A percentile compares a stretch with the other conserved stretches of the same genome.
Evolutionary conservation across 2,888 invertebrate genomes (phyloP).

Genomic region (Hypomecis punctinalis): DNA sequence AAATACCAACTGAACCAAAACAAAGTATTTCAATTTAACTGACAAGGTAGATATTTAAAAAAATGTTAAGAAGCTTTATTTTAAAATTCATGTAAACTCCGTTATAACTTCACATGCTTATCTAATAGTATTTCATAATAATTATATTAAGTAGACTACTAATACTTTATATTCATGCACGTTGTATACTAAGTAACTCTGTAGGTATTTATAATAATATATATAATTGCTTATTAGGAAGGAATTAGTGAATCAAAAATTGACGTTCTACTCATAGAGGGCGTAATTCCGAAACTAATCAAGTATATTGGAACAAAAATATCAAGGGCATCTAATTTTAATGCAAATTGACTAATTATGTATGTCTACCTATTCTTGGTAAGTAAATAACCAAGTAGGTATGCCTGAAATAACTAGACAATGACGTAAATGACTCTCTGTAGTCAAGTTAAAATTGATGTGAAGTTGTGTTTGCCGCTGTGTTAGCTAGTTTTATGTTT

Average conservation of each 20-base stretch:
- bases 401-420: background rate
- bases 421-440: background rate
- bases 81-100: constrained; percentile 1
- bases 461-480: background rate
- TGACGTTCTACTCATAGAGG: constrained; percentile 56
- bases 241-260: constrained; percentile 80
- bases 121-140: constrained; percentile 35
- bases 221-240: constrained; percentile 78
- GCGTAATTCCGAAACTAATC: constrained; percentile 5
- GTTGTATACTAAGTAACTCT: constrained; percentile 61
- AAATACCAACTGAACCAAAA: no score
- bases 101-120: constrained; percentile 15
- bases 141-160: constrained; percentile 48
- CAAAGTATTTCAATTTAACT: no score
- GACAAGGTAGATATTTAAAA: no score
- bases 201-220: constrained; percentile 67
- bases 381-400: no score
- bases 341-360: background rate
- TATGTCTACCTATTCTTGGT: no score
- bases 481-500: background rate
- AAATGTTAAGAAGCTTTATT: no score
- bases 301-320: constrained; percentile 11
- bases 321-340: background rate
- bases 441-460: constrained; percentile 22
- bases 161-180: constrained; percentile 67